Evolutionary conservation across 2,797 vertebrate species (phyloP).

Genomic region (Silurus aristotelis): DNA sequence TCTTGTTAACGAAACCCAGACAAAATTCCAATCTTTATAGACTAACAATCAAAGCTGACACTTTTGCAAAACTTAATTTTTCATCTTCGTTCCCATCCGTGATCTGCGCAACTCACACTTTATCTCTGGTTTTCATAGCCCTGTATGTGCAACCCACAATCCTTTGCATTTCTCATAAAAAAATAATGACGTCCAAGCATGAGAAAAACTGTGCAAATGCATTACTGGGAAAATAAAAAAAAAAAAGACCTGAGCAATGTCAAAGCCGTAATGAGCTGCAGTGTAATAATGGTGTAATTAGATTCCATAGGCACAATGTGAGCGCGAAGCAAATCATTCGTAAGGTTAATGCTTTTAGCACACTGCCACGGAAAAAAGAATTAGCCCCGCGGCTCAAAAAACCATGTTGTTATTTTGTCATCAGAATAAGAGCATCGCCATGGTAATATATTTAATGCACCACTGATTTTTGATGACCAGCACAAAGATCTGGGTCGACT

Average conservation of each 20-base stretch:
- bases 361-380: constrained; percentile 30
- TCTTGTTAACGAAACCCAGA: neutral
- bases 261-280: constrained; percentile 38
- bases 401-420: constrained; percentile 45
- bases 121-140: neutral
- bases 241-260: constrained; percentile 18
- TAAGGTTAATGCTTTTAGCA: constrained; percentile 45
- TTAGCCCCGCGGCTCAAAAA: constrained; percentile 33
- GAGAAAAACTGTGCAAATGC: constrained; percentile 1
- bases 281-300: constrained; percentile 50
- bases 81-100: neutral
- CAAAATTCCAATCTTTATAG: constrained; percentile 1
- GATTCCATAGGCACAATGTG: constrained; percentile 35
- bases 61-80: neutral
- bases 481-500: constrained; percentile 20
- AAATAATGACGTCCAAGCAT: neutral
- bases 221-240: neutral
- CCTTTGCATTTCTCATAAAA: neutral
- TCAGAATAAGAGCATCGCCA: constrained; percentile 31
- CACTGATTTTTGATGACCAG: constrained; percentile 40
- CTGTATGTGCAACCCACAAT: neutral
- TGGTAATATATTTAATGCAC: constrained; percentile 44
- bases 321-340: constrained; percentile 43
- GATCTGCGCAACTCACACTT: neutral
- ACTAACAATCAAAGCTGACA: neutral